Evolutionary conservation across 2,888 invertebrate species (phyloP), one percentile per base, ranked within the genome.

Genomic region (Sinelater perroti): DNA sequence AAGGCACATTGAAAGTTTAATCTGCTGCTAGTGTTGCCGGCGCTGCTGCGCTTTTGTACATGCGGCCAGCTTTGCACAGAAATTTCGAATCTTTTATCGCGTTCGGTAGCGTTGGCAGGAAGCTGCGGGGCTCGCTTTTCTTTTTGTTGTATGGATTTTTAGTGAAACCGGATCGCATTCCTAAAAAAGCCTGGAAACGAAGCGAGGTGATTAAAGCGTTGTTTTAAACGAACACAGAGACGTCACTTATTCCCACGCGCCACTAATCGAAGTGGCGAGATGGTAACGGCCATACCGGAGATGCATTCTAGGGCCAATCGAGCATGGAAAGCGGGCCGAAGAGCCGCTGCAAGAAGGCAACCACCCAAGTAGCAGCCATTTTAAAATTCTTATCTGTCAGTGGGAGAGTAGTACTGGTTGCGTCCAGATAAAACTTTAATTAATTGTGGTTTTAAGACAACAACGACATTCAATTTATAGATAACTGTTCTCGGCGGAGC

Each of bases 1-100:
- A 61, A 61, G 61, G 63, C 54, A 26, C 54, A 59, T 55, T 59
- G 55, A 54, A 55, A 59, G 59, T 58, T 58, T 58, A 58, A 58
- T 58, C 58, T 58, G 58, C 58, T 54, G 44, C 49, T 57, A 50
- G 52, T 57, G 52, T 57, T 51, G 40, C 58, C 45, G 30, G 28
- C 49, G 47, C 44, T 58, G 58, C 53, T 58, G 58, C 53, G 53
- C 58, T 58, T 54, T 58, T 47, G 53, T 53, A 58, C 20, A 56
- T 17, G 13, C 24, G 7, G 28, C 11, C 5, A 51, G 13, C 33
- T 31, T 11, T 26, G 33, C 13, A 26, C 40, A 38, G 18, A 13
- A 26, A 54, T 46, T 53, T 30, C 46, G 40, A 54, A 54, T 54
- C 44, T 30, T 50, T n/a, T 45, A 46, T 21, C 35, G 50, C 56